Conservation (phyloP, 2,113 vertebrate genomes). For the Perca flavescens region DNA sequence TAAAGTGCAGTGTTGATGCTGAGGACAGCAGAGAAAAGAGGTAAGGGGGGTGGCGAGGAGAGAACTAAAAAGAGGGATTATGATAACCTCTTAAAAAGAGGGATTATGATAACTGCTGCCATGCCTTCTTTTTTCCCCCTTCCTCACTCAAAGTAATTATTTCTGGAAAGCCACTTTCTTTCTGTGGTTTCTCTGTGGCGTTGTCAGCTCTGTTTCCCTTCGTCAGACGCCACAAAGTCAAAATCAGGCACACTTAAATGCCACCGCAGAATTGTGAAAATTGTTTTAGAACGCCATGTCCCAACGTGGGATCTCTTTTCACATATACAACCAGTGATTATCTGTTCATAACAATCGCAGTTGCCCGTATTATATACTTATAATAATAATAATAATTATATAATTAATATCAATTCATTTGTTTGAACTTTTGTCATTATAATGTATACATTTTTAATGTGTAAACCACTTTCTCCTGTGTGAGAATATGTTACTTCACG, state of each 20-base stretch:
- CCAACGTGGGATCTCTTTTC: neutral
- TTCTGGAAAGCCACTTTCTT: constrained; percentile 47
- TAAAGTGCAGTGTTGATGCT: constrained; percentile 31
- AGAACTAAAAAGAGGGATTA: constrained; percentile 45
- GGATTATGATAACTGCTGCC: constrained; percentile 51
- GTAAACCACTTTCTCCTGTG: neutral
- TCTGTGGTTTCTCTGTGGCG: constrained; percentile 14
- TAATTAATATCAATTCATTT: neutral
- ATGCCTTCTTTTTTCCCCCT: neutral
- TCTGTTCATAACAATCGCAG: neutral
- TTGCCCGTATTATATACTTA: too few species aligned
- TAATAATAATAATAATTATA: too few species aligned
- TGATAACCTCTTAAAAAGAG: constrained; percentile 48
- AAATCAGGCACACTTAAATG: neutral
- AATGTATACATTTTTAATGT: neutral
- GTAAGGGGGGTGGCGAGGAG: neutral
- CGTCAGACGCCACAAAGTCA: constrained; percentile 1
- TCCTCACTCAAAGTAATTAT: constrained; percentile 54
- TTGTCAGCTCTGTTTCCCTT: constrained; percentile 27
- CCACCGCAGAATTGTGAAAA: neutral
- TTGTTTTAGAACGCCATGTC: neutral
- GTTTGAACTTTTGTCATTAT: neutral
- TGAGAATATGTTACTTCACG: neutral
- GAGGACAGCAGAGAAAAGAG: constrained; percentile 35
- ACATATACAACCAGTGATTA: neutral